Conservation (phyloP, 2,113 vertebrate genomes). For the Theristicus caerulescens region DNA sequence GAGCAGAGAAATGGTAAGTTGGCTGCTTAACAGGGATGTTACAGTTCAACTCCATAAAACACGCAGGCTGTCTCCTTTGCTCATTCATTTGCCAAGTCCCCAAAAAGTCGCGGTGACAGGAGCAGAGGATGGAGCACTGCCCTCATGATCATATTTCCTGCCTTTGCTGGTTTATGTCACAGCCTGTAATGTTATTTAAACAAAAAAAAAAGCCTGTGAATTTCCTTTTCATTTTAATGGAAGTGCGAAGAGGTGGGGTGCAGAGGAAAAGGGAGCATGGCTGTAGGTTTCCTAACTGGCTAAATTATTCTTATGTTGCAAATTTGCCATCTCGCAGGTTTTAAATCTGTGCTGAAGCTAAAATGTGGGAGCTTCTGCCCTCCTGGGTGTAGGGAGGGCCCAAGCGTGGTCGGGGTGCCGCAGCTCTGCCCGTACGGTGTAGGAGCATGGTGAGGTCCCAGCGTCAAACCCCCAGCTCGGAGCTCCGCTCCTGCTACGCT, state of each 20-base stretch:
- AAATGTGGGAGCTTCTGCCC: background rate
- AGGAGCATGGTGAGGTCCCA: background rate
- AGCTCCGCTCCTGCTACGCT: no score
- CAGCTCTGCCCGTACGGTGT: background rate
- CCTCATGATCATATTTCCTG: conserved; percentile 47
- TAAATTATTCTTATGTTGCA: rapidly evolving
- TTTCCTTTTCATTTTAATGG: conserved; percentile 30
- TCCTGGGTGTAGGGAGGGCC: rapidly evolving
- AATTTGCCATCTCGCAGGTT: background rate
- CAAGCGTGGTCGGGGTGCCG: rapidly evolving
- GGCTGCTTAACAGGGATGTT: conserved; percentile 63
- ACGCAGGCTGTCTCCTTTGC: conserved; percentile 23
- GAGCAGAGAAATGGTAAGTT: conserved; percentile 1
- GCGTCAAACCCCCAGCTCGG: background rate
- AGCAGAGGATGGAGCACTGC: conserved; percentile 50
- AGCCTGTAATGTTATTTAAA: conserved; percentile 17
- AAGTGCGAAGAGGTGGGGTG: conserved; percentile 6
- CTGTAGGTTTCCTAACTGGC: background rate
- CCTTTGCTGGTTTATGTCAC: conserved; percentile 39
- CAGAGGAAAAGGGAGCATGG: conserved; percentile 7
- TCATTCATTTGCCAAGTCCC: conserved; percentile 44
- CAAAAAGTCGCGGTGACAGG: conserved; percentile 20
- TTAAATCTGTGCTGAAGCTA: background rate
- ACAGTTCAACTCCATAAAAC: conserved; percentile 59
- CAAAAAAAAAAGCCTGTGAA: background rate